Base-by-base conservation (phyloP, 1,140 invertebrate genomes). In the Ditylenchus dipsaci region DNA sequence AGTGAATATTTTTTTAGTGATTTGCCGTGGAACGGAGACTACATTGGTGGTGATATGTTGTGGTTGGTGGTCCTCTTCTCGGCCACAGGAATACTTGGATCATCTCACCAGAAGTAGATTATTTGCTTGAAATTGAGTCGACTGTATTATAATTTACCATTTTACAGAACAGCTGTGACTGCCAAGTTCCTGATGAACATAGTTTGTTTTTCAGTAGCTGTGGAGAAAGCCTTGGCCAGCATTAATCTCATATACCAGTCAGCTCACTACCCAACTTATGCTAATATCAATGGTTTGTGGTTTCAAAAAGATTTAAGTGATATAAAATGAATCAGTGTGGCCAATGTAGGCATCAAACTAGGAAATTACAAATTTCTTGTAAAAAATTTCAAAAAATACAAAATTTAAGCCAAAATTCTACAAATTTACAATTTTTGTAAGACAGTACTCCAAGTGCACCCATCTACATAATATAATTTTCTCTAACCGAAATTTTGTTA, bases 221-320 rank as follows among this genome's bases (percentile, higher is more conserved):
- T 73, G 1, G 80, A 82, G 63, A 82, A 82, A 59, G 63, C 76
- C 8, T 68, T 75, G 27, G 67, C 72, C 13, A 76, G 68, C n/a
- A 67, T 76, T 23, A 80, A 83, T 71, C 70, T 82, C 19, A 76
- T 83, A 33, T 83, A 82, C 56, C 81, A 82, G 60, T 81, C 80
- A 17, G 71, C 68, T 23, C 69, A 72, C 11, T 76, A 78, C 42
- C 49, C 65, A 5, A 71, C 73, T 26, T 81, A 78, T 62, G 43
- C 65, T 21, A 75, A 75, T 64, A 49, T 45, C 27, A 53, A 42
- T 13, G 33, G 33, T 38, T 38, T 38, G 33, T 38, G 33, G n/a
- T n/a, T n/a, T n/a, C n/a, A n/a, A n/a, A n/a, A n/a, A n/a, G n/a
- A n/a, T n/a, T n/a, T n/a, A n/a, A n/a, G n/a, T n/a, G n/a, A n/a